Evolutionary conservation across 2,888 invertebrate species (phyloP), one percentile per base, ranked within the genome.

Genomic region (Drosophila meridiana): DNA sequence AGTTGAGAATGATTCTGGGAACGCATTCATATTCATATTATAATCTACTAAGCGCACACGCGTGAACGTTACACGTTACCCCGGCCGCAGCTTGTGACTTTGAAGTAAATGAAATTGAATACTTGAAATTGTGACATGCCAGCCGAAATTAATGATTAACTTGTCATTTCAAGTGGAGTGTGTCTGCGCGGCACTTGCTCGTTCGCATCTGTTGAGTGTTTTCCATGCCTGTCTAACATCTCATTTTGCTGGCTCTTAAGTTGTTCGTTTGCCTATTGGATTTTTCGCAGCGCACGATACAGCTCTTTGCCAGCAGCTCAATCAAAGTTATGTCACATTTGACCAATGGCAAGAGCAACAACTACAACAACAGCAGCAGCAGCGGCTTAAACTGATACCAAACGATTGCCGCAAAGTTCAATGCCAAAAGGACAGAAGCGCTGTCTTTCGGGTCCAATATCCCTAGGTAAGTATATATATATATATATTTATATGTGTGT

Each of bases 111-210:
- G 80, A 90, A 87, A 80, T 86, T 87, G 82, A 87, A 87, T 90
- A 87, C 89, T 90, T 84, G 82, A 90, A 78, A 76, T 83, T 68
- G 89, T 87, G 89, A 82, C 89, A 89, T 87, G 90, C 87, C 80
- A 87, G 76, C 75, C 76, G 74, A 77, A 87, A 89, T 90, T 90
- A 87, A 87, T 90, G 87, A 87, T 87, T 87, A 87, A 90, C 82
- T 90, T 87, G 89, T 80, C 89, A 82, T 71, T 75, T 69, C 69
- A 56, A 69, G 82, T 69, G 55, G 59, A 55, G 50, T 60, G 45
- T 43, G 63, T 38, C n/a, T 43, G 30, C 42, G 65, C 38, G 30
- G 47, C 47, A 28, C 47, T 47, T 28, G 48, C 4, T 30, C n/a
- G 64, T 59, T 14, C 62, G 48, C 42, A 53, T 28, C n/a, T 45